Percentiles rank a stretch among this genome's conserved stretches.
phyloP scores from a whole-genome alignment of 1,140 invertebrate species.

The Latrodectus geometricus region DNA sequence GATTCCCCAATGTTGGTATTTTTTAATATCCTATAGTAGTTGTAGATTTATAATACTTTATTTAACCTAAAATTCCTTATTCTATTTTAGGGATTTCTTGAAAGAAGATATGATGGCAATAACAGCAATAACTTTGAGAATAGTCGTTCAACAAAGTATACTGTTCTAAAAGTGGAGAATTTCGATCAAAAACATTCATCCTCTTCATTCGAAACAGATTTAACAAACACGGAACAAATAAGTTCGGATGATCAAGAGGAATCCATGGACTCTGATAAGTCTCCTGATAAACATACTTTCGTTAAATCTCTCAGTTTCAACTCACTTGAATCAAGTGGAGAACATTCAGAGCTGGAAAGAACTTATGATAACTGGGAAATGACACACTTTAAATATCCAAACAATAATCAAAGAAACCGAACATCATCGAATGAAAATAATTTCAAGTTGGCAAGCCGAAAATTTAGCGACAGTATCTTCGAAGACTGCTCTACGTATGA shows the following conservation, averaged over 20 bases:
- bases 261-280: neutral
- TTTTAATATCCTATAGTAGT: no score
- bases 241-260: neutral
- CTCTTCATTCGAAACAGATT: neutral
- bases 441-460: slow-evolving; percentile 19
- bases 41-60: no score
- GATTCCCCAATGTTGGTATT: no score
- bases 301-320: neutral
- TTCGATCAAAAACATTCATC: neutral
- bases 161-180: neutral
- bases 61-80: neutral
- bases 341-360: neutral
- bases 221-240: neutral
- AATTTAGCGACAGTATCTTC: slow-evolving; percentile 22
- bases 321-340: neutral
- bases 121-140: neutral
- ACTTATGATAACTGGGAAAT: neutral
- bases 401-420: neutral
- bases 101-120: neutral
- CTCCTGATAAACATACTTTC: neutral
- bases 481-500: slow-evolving; percentile 53
- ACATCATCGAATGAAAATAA: slow-evolving; percentile 5
- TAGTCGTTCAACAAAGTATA: neutral
- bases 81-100: neutral
- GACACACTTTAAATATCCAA: neutral